Percentiles rank a stretch among this genome's conserved stretches.
Evolutionary conservation across 2,113 vertebrate species (phyloP).

Genomic region (Crocuta crocuta): DNA sequence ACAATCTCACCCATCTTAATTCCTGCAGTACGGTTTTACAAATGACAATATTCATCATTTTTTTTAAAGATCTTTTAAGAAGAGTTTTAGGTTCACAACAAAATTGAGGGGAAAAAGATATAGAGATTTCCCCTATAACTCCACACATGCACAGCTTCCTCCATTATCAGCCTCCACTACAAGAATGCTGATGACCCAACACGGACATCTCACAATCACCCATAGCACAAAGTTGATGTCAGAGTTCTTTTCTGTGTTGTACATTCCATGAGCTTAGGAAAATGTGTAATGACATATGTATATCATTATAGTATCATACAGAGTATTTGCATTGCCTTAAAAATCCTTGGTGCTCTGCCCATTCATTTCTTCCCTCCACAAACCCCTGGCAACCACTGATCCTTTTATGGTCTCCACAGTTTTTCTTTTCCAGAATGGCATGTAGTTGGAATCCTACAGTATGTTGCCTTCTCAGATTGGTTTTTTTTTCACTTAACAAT

Average conservation of each 20-base stretch:
- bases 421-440: neutral
- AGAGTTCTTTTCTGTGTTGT: neutral
- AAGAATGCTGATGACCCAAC: neutral
- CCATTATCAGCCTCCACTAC: neutral
- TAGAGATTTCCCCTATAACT: neutral
- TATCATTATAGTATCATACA: neutral
- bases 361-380: neutral
- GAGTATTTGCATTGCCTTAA: neutral
- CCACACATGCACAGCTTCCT: neutral
- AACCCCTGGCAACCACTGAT: neutral
- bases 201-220: too few species aligned
- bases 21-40: neutral
- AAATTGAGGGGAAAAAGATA: neutral
- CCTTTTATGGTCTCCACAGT: neutral
- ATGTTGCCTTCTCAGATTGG: neutral
- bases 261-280: neutral
- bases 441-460: neutral
- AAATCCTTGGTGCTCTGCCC: neutral
- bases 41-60: neutral
- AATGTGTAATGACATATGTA: neutral
- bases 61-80: neutral
- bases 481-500: neutral
- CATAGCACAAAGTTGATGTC: neutral
- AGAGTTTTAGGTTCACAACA: neutral
- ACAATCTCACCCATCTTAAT: neutral